Evolutionary conservation across 2,113 vertebrate genomes (phyloP).

Genomic region (Xiphophorus maculatus): DNA sequence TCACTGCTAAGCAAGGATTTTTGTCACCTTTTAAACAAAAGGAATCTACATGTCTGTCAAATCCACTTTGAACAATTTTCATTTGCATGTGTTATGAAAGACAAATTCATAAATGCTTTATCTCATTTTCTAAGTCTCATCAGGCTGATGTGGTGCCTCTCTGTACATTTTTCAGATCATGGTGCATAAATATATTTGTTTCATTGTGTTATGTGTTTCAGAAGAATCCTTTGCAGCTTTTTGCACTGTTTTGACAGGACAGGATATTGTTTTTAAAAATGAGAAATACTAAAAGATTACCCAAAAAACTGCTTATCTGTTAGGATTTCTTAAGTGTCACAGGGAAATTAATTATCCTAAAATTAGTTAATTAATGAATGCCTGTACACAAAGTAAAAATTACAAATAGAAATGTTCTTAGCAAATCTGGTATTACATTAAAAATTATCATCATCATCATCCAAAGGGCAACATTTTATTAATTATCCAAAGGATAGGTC

Average conservation of each 20-base stretch:
- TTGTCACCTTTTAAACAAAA: background rate
- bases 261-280: background rate
- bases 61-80: slow-evolving; percentile 44
- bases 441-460: too few species aligned
- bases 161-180: slow-evolving; percentile 19
- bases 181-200: slow-evolving; percentile 47
- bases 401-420: too few species aligned
- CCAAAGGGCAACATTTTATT: too few species aligned
- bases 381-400: too few species aligned
- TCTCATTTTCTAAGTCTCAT: slow-evolving; percentile 23
- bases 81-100: slow-evolving; percentile 25
- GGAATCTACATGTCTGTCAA: slow-evolving; percentile 21
- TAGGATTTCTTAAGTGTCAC: too few species aligned
- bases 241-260: background rate
- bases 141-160: slow-evolving; percentile 14
- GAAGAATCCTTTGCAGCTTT: background rate
- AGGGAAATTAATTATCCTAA: too few species aligned
- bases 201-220: slow-evolving; percentile 2
- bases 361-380: too few species aligned
- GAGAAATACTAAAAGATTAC: too few species aligned
- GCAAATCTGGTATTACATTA: too few species aligned
- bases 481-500: too few species aligned
- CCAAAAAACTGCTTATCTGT: too few species aligned
- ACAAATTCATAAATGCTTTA: slow-evolving; percentile 29
- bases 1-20: background rate